Base-by-base conservation (phyloP, 2,113 vertebrate genomes). In the Brachyhypopomus occidentalis region DNA sequence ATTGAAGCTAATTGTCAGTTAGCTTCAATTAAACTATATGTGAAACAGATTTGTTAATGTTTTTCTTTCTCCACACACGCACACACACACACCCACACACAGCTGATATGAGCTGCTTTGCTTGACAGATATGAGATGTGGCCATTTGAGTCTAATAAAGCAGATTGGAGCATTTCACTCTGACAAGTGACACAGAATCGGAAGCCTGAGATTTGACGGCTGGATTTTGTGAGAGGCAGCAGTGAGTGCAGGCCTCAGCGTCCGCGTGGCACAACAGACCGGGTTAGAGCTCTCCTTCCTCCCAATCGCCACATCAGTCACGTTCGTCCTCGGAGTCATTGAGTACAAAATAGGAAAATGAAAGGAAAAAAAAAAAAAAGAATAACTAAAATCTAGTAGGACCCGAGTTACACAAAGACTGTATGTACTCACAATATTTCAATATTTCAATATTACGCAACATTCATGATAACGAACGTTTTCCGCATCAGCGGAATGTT, bases 181-280 rank as follows among this genome's bases (percentile, higher is more conserved):
- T 45, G 59, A 59, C 41, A 82, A 62, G 69, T 23, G 62, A 58
- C 34, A 38, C 77, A 55, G 69, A 84, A 78, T 71, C 63, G 81
- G 62, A 84, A 77, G 80, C 80, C 52, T 63, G 75, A 86, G 82
- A 82, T 84, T 84, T 80, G 75, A 87, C 83, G 80, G 38, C 84
- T 88, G 84, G 78, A 85, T 77, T 79, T 76, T 58, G 75, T 81
- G 86, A 82, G 81, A 78, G 63, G 70, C 77, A 25, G 55, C 27
- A 52, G 76, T 5, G 83, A 71, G 76, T 85, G 73, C 84, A 86
- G 84, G 75, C 25, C 80, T 79, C 80, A 62, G 48, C 82, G 70
- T 75, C 59, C 48, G 36, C 76, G 80, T 79, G 81, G 75, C 81
- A 87, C 80, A 83, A 77, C 83, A 75, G 70, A 75, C 71, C 38